Conservation (phyloP, 2,888 invertebrate species). For the Meiosimyza decipiens region DNA sequence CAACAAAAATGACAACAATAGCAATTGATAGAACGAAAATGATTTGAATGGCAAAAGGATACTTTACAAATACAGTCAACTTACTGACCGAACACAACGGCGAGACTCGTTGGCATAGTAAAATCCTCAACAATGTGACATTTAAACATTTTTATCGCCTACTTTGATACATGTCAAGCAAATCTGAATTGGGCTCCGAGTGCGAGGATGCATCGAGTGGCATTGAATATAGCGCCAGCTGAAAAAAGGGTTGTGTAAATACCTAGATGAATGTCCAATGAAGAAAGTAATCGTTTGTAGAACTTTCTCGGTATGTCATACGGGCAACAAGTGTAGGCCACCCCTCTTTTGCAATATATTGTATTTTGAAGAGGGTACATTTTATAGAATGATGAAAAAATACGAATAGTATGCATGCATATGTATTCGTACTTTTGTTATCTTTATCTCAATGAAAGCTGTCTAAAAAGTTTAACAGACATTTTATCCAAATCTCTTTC, state of each 20-base stretch:
- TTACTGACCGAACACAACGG: neutral
- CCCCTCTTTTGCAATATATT: neutral
- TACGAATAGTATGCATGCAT: too few species aligned
- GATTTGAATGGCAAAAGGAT: too few species aligned
- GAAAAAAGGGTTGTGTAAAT: too few species aligned
- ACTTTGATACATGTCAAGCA: constrained; percentile 26
- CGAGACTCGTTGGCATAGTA: constrained; percentile 8
- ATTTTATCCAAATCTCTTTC: neutral
- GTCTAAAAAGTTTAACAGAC: constrained; percentile 33
- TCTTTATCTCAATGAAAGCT: constrained; percentile 30
- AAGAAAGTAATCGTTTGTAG: too few species aligned
- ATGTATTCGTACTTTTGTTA: constrained; percentile 1
- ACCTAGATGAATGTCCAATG: too few species aligned
- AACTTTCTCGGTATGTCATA: too few species aligned
- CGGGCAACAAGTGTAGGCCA: constrained; percentile 10
- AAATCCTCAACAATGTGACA: constrained; percentile 28
- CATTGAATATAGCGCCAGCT: neutral
- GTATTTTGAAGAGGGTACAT: constrained; percentile 13
- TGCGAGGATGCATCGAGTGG: neutral
- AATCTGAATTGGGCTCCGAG: neutral
- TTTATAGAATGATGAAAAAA: neutral
- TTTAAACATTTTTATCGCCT: constrained; percentile 33
- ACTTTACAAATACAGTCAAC: neutral
- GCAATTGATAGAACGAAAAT: neutral
- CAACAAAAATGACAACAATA: neutral